phyloP scores from a whole-genome alignment of 2,888 invertebrate species.

The Tenthredo notha region DNA sequence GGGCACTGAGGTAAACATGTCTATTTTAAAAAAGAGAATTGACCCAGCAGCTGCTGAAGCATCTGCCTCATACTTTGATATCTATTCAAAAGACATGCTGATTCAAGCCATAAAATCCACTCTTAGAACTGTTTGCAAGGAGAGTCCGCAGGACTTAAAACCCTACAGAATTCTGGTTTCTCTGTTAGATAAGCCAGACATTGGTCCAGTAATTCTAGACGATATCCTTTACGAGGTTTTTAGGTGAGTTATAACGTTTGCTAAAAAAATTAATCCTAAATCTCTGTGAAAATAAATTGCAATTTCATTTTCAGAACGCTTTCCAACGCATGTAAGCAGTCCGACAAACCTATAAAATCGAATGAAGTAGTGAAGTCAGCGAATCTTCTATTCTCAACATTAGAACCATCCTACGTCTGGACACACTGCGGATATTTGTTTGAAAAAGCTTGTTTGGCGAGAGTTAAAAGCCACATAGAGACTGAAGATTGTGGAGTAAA shows the following conservation, averaged over 20 bases:
- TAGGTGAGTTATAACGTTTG: constrained; percentile 74
- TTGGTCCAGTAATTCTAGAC: constrained; percentile 89
- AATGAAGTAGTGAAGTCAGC: constrained; percentile 90
- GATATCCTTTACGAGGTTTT: constrained; percentile 90
- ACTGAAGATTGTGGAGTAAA: constrained; percentile 74
- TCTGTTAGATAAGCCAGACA: constrained; percentile 92
- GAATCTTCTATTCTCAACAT: constrained; percentile 89
- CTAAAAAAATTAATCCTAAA: constrained; percentile 39
- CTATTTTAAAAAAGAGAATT: constrained; percentile 71
- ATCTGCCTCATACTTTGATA: constrained; percentile 83
- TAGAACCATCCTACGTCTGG: constrained; percentile 94
- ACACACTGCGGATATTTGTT: constrained; percentile 86
- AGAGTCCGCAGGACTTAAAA: constrained; percentile 83
- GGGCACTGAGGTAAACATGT: constrained; percentile 84
- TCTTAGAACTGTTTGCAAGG: constrained; percentile 80
- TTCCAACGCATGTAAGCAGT: constrained; percentile 73
- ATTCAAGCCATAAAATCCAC: constrained; percentile 84
- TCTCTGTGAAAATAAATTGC: not conserved
- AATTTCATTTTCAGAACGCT: constrained; percentile 69
- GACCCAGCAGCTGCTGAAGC: constrained; percentile 71
- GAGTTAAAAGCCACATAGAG: constrained; percentile 62
- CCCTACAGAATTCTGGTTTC: constrained; percentile 91
- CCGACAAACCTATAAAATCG: constrained; percentile 76
- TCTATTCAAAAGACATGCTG: constrained; percentile 84
- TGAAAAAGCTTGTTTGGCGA: constrained; percentile 80